phyloP scores from a whole-genome alignment of 1,140 invertebrate genomes.

The Drosophila jambulina region DNA sequence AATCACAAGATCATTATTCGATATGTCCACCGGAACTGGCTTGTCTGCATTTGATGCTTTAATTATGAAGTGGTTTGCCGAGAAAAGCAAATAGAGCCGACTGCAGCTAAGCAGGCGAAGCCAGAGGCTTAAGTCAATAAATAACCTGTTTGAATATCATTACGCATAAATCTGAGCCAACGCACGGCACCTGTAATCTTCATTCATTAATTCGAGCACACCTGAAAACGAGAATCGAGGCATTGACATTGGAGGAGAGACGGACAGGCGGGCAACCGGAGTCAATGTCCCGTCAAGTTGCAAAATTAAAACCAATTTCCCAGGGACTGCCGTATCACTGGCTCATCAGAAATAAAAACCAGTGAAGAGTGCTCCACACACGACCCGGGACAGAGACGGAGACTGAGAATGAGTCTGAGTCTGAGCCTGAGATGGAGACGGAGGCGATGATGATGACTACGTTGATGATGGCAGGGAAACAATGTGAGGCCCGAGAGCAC shows the following conservation, averaged over 20 bases:
- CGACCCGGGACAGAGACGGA: slow-evolving; percentile 13
- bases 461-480: slow-evolving; percentile 34
- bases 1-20: slow-evolving; percentile 5
- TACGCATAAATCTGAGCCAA: slow-evolving; percentile 58
- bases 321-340: slow-evolving; percentile 70
- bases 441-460: slow-evolving; percentile 29
- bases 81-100: slow-evolving; percentile 44
- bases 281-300: slow-evolving; percentile 52
- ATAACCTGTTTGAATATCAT: slow-evolving; percentile 75
- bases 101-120: slow-evolving; percentile 14
- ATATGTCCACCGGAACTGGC: slow-evolving; percentile 45
- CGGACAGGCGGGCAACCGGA: not conserved
- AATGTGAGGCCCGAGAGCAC: slow-evolving; percentile 47
- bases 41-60: slow-evolving; percentile 75
- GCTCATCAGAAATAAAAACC: slow-evolving; percentile 43
- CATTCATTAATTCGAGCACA: slow-evolving; percentile 65
- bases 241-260: slow-evolving; percentile 55
- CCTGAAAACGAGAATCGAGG: slow-evolving; percentile 38
- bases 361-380: slow-evolving; percentile 35
- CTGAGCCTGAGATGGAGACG: not conserved
- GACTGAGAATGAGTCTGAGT: not conserved
- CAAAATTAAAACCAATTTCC: slow-evolving; percentile 63
- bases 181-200: slow-evolving; percentile 55
- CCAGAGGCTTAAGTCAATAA: slow-evolving; percentile 62
- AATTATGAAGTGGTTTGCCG: slow-evolving; percentile 63